These are phyloP conservation scores for Aphidoletes aphidimyza DNA, from an alignment of 2,888 invertebrate species.

Conservation along the genomic window DNA sequence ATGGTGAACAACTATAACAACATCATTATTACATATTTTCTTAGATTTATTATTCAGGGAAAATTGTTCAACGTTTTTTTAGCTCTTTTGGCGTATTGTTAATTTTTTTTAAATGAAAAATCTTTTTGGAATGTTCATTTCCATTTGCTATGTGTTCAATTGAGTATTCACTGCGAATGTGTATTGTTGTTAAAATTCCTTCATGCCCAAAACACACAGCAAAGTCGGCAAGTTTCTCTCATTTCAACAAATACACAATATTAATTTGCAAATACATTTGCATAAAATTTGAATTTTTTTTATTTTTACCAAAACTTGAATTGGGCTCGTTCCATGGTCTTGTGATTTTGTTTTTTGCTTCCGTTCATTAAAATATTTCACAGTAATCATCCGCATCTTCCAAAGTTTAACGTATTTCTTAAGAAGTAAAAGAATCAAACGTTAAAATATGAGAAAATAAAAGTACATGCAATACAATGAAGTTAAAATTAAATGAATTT, in stretches of 20 bases:
- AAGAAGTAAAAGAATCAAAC: no score
- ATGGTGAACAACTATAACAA: neutral
- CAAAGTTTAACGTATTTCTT: no score
- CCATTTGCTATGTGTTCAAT: neutral
- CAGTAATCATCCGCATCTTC: neutral
- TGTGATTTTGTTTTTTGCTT: neutral
- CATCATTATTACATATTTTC: neutral
- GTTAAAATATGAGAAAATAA: no score
- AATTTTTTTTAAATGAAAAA: neutral
- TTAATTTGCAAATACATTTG: neutral
- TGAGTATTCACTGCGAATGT: neutral
- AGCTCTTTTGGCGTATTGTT: neutral
- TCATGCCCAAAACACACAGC: neutral
- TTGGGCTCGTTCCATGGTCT: neutral
- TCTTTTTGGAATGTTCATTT: neutral
- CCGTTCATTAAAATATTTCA: neutral
- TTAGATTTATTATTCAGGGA: neutral
- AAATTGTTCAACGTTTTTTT: neutral
- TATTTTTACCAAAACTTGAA: neutral
- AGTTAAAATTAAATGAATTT: no score
- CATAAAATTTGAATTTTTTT: neutral
- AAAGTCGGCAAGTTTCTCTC: neutral
- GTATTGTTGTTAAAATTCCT: neutral
- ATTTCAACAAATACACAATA: neutral
- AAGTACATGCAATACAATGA: no score